Evolutionary conservation across 2,797 vertebrate species (phyloP).

Genomic region (Oryzias sinensis): DNA sequence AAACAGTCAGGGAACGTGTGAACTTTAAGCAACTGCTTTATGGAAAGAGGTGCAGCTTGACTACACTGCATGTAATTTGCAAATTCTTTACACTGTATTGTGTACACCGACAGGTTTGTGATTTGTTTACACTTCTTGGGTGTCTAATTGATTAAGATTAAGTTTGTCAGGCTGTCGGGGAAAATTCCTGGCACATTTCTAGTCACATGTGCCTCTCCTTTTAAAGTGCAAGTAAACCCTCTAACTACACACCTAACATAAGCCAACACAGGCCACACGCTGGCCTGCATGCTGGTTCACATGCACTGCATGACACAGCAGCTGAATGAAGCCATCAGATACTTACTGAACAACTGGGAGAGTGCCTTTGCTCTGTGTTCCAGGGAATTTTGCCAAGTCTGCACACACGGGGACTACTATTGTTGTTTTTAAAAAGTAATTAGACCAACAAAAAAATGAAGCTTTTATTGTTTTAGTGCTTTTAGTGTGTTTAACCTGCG

Average conservation of each 20-base stretch:
- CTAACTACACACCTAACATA: conserved; percentile 75
- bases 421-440: conserved; percentile 18
- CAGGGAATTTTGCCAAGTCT: conserved; percentile 28
- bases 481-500: conserved; percentile 10
- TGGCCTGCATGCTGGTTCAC: conserved; percentile 74
- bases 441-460: not conserved
- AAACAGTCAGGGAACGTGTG: conserved; percentile 54
- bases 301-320: conserved; percentile 69
- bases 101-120: conserved; percentile 60
- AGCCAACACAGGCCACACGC: conserved; percentile 73
- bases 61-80: conserved; percentile 58
- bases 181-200: conserved; percentile 67
- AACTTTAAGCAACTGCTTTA: conserved; percentile 46
- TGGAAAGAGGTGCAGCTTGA: conserved; percentile 46
- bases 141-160: conserved; percentile 77
- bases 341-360: conserved; percentile 67
- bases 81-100: conserved; percentile 65
- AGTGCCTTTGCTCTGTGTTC: conserved; percentile 58
- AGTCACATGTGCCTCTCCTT: conserved; percentile 62
- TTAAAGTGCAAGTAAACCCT: conserved; percentile 64
- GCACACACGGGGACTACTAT: conserved; percentile 10
- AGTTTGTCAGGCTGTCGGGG: conserved; percentile 65
- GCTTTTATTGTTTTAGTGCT: conserved; percentile 4
- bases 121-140: conserved; percentile 69
- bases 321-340: conserved; percentile 77